Evolutionary conservation across 2,113 vertebrate genomes (phyloP).

Genomic region (Leucopsar rothschildi): DNA sequence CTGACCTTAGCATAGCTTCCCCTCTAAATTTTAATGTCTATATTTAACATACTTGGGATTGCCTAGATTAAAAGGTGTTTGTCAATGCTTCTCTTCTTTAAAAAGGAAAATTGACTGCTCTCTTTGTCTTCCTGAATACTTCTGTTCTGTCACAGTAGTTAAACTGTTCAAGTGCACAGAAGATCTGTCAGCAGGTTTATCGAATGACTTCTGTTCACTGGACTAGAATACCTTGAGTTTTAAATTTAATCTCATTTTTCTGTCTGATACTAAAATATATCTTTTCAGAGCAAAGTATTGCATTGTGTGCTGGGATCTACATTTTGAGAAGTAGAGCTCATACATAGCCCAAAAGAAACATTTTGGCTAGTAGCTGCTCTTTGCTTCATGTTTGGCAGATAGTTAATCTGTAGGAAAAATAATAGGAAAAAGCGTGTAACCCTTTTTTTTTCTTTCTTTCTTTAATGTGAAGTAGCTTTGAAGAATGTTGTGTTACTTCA

Average conservation of each 20-base stretch:
- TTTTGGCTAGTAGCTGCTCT: neutral
- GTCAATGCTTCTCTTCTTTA: neutral
- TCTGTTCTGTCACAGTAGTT: neutral
- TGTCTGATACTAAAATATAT: neutral
- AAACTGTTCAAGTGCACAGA: neutral
- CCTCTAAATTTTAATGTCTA: neutral
- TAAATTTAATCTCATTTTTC: neutral
- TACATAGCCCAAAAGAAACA: neutral
- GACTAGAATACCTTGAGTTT: neutral
- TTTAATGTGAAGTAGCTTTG: neutral
- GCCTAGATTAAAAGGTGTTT: neutral
- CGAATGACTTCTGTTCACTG: neutral
- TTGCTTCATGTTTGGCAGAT: neutral
- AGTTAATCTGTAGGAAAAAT: neutral
- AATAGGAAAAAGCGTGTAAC: neutral
- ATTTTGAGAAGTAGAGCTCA: neutral
- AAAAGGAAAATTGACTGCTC: neutral
- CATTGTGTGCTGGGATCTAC: neutral
- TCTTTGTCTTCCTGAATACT: neutral
- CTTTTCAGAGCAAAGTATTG: neutral
- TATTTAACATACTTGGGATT: neutral
- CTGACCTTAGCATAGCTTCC: neutral
- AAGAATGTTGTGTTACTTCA: neutral
- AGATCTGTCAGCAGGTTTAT: neutral
- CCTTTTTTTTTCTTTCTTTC: too few species aligned